phyloP scores from a whole-genome alignment of 2,797 vertebrate genomes.

The Phrynocephalus vlangalii region DNA sequence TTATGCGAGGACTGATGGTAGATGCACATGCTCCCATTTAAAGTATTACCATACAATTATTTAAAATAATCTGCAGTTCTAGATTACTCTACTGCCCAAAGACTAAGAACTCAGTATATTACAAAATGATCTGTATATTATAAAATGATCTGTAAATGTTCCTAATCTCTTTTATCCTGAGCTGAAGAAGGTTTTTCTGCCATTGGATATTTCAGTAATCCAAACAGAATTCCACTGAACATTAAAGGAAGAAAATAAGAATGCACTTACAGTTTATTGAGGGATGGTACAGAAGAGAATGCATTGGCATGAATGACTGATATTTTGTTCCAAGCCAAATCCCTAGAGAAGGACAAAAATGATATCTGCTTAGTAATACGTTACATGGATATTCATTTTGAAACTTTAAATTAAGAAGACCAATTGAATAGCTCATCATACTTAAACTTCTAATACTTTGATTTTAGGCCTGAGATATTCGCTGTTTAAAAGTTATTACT shows the following conservation, averaged over 20 bases:
- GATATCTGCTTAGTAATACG: slow-evolving; percentile 53
- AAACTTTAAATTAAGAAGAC: slow-evolving; percentile 50
- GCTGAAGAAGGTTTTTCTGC: neutral
- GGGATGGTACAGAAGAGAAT: slow-evolving; percentile 88
- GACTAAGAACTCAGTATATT: neutral
- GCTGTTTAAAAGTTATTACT: slow-evolving; percentile 5
- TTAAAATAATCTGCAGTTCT: neutral
- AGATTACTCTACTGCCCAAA: neutral
- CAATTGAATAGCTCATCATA: neutral
- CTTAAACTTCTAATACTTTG: slow-evolving; percentile 43
- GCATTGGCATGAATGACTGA: slow-evolving; percentile 82
- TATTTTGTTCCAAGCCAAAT: slow-evolving; percentile 92
- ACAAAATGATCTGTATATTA: too few species aligned
- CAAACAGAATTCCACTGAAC: slow-evolving; percentile 20
- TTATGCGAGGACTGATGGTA: too few species aligned
- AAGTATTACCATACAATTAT: neutral
- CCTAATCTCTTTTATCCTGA: neutral
- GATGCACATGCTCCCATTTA: neutral
- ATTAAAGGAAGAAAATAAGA: slow-evolving; percentile 37
- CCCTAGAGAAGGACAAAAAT: slow-evolving; percentile 77
- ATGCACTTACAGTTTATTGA: slow-evolving; percentile 92
- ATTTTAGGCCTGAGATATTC: neutral
- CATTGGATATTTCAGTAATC: slow-evolving; percentile 21
- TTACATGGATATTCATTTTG: slow-evolving; percentile 36
- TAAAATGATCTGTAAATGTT: neutral